These are phyloP conservation scores for Phyllostomus discolor DNA, from an alignment of 2,113 vertebrate species.

Conservation along the genomic window DNA sequence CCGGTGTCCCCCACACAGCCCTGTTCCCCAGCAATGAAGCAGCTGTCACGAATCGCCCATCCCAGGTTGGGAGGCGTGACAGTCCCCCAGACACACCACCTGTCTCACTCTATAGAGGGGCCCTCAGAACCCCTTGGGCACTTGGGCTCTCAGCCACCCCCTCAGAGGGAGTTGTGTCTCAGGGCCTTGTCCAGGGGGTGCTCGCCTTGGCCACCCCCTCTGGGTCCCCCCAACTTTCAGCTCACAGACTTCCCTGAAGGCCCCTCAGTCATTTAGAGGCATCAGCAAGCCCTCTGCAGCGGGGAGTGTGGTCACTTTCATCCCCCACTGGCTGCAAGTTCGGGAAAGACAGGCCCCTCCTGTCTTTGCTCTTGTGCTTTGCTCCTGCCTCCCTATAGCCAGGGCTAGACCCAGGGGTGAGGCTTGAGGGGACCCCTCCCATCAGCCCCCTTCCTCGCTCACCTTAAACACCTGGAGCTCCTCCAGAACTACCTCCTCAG, in stretches of 20 bases:
- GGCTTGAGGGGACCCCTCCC: neutral
- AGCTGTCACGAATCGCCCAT: neutral
- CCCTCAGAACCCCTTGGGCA: neutral
- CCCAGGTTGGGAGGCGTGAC: neutral
- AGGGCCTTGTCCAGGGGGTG: neutral
- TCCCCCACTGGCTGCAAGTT: neutral
- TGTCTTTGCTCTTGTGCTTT: neutral
- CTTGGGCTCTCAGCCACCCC: neutral
- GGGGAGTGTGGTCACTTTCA: neutral
- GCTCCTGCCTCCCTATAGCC: neutral
- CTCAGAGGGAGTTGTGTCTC: neutral
- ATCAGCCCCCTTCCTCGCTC: neutral
- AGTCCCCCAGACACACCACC: neutral
- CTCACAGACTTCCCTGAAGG: neutral
- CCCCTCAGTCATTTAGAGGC: neutral
- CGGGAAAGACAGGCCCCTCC: neutral
- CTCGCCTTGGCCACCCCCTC: neutral
- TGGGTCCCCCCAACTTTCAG: neutral
- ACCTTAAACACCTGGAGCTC: conserved; percentile 97
- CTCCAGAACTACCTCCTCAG: conserved; percentile 91
- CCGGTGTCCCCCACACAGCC: neutral
- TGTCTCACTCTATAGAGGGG: neutral
- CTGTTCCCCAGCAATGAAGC: neutral
- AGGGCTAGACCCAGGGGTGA: neutral
- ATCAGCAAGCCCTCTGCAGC: neutral